Evolutionary conservation across 2,888 invertebrate genomes (phyloP), one percentile per base, ranked within the genome.

Genomic region (Phaonia tiefii): DNA sequence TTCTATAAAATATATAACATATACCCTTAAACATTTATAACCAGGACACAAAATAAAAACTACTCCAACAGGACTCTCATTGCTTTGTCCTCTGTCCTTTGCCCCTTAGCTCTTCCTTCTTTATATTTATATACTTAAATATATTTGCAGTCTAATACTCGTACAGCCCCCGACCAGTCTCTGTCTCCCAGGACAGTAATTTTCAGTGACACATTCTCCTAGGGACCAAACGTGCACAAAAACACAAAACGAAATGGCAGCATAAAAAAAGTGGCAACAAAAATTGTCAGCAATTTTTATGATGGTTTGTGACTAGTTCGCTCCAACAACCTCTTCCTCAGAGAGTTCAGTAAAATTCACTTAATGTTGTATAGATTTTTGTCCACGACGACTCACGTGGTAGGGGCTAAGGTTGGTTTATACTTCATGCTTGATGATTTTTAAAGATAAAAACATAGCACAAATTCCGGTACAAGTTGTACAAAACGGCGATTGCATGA

Each of bases 231-330:
- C 42, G 56, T 67, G 42, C 42, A n/a, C 15, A 58, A 20, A 63
- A 11, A 37, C 69, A 46, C 17, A n/a, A 67, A 66, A 51, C 1
- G 25, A 25, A n/a, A 25, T 13, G 37, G 4, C 31, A 37, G n/a
- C 5, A 31, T 69, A 25, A 7, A n/a, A 20, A 60, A 46, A 39
- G 65, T 4, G 63, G 17, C 44, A 51, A 63, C 49, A 51, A 60
- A 42, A 72, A 37, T 49, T 37, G 81, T 81, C 81, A 81, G 81
- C 81, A 81, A 11, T 74, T 78, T 75, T 81, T 71, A 75, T 69
- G 56, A 75, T 65, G 75, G n/a, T 81, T 78, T 81, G 66, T 60
- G 60, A 39, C 58, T 58, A 8, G 10, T 60, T 60, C 65, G n/a
- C 60, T 10, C 26, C 11, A 20, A 44, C 66, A n/a, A n/a, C n/a